phyloP scores from a whole-genome alignment of 2,797 vertebrate genomes.

The Onychomys torridus region DNA sequence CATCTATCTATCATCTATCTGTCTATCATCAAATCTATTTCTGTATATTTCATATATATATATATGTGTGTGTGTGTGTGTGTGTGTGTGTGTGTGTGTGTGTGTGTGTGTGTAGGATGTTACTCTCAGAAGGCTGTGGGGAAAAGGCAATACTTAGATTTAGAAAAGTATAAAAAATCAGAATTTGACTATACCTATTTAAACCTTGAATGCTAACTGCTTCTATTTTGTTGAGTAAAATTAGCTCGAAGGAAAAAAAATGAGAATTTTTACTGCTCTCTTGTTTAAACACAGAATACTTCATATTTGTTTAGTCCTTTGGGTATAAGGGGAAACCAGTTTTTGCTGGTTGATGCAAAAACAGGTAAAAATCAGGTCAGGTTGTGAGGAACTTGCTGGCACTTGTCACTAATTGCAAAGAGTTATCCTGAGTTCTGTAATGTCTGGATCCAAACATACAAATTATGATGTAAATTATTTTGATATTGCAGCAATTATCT shows the following conservation, averaged over 20 bases:
- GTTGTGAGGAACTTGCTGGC: not conserved
- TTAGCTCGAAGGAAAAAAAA: not conserved
- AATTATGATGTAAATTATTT: not conserved
- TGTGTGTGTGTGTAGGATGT: not conserved
- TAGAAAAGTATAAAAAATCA: not conserved
- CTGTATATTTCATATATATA: not conserved
- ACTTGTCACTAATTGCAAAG: not conserved
- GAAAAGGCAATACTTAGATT: not conserved
- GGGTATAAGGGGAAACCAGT: not conserved
- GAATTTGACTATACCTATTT: not conserved
- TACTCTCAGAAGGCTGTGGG: not conserved
- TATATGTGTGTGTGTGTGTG: not conserved
- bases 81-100: not conserved
- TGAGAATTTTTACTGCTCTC: not conserved
- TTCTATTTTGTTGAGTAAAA: constrained; percentile 15
- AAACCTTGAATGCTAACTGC: not conserved
- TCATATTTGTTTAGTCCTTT: constrained; percentile 36
- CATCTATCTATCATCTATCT: not conserved
- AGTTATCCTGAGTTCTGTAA: not conserved
- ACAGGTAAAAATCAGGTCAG: not conserved
- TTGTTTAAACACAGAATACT: constrained; percentile 22
- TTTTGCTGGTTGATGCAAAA: not conserved
- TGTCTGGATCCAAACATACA: not conserved
- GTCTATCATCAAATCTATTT: not conserved
- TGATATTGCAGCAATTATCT: not conserved